A percentile compares a stretch with the other conserved stretches of the same genome.
phyloP scores from a whole-genome alignment of 1,140 invertebrate genomes.

The Microplitis mediator region DNA sequence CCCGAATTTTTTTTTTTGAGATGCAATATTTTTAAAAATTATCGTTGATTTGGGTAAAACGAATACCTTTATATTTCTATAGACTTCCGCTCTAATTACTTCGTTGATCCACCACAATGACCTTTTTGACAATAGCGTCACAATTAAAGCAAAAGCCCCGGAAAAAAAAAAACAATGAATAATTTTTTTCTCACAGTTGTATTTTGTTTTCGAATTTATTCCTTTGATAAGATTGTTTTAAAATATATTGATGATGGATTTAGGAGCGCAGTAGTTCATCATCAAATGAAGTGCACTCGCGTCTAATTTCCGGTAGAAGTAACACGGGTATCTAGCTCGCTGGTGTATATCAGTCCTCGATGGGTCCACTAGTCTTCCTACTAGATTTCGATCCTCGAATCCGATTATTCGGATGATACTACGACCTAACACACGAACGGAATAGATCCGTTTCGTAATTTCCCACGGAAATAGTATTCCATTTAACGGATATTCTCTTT shows the following conservation, averaged over 20 bases:
- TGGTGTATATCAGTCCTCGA: conserved; percentile 30
- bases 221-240: too few relatives aligned
- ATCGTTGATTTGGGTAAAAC: background rate
- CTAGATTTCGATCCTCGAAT: conserved; percentile 11
- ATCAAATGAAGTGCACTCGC: background rate
- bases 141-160: background rate
- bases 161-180: background rate
- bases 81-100: conserved; percentile 19
- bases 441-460: conserved; percentile 31
- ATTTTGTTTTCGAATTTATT: too few relatives aligned
- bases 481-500: conserved; percentile 12
- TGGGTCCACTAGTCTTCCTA: conserved; percentile 28
- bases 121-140: background rate
- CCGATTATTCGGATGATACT: conserved; percentile 23
- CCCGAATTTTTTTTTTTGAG: too few relatives aligned
- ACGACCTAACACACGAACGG: conserved; percentile 17
- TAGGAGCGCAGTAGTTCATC: background rate
- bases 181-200: too few relatives aligned
- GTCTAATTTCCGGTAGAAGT: conserved; percentile 22
- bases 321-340: background rate
- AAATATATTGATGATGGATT: too few relatives aligned
- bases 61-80: conserved; percentile 4
- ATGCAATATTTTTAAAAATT: too few relatives aligned
- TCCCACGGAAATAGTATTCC: conserved; percentile 29
- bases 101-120: background rate